Evolutionary conservation across 2,888 invertebrate species (phyloP).

Genomic region (Drosophila fungiperda): DNA sequence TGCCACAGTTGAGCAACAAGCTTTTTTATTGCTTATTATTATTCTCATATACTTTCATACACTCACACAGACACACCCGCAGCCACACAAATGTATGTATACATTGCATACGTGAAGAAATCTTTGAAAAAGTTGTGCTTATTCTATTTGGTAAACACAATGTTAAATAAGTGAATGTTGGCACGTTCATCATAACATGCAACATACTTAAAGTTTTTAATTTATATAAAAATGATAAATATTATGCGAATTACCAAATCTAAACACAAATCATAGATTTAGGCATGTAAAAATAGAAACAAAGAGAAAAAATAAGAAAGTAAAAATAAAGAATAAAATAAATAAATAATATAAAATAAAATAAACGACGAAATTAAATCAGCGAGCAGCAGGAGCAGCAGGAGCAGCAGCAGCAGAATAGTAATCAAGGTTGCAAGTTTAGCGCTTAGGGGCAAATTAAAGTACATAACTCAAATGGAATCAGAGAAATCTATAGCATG

Average conservation of each 20-base stretch:
- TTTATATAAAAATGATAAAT: conserved; percentile 25
- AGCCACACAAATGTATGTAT: conserved; percentile 8
- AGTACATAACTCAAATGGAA: conserved; percentile 28
- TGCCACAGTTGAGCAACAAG: conserved; percentile 8
- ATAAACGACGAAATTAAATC: conserved; percentile 33
- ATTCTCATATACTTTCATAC: not conserved
- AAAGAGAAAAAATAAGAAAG: conserved; percentile 35
- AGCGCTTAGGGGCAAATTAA: conserved; percentile 34
- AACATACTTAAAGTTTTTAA: conserved; percentile 31
- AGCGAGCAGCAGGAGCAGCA: conserved; percentile 33
- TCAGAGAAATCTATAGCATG: conserved; percentile 31
- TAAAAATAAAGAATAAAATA: conserved; percentile 34
- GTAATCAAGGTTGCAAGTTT: conserved; percentile 29
- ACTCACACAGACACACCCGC: conserved; percentile 4
- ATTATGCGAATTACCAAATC: conserved; percentile 44
- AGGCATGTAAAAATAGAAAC: conserved; percentile 60
- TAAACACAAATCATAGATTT: conserved; percentile 60
- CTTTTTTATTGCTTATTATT: conserved; percentile 4
- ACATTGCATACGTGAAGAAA: conserved; percentile 33
- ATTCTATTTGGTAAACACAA: conserved; percentile 41
- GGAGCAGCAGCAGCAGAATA: conserved; percentile 21
- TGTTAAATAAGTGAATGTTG: conserved; percentile 36
- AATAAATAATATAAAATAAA: conserved; percentile 27
- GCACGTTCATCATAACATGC: conserved; percentile 11
- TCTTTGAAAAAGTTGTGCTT: conserved; percentile 35